Evolutionary conservation across 2,113 vertebrate genomes (phyloP).

Genomic region (Neodon shergylaensis): DNA sequence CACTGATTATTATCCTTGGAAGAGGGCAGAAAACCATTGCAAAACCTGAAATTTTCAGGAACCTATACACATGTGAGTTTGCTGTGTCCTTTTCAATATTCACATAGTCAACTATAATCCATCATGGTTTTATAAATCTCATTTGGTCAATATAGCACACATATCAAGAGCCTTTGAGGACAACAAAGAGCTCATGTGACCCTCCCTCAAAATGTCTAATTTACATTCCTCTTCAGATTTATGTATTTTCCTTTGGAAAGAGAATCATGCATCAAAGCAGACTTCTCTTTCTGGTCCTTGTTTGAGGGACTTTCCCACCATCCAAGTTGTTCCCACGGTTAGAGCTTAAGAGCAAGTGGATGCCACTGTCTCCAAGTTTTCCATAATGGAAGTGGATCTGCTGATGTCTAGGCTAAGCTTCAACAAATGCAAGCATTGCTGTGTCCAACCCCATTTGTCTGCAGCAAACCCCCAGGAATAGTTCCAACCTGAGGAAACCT

Average conservation of each 20-base stretch:
- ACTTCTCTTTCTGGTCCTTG: not conserved
- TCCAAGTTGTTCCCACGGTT: not conserved
- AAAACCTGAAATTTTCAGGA: not conserved
- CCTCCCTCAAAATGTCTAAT: not conserved
- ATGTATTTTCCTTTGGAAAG: not conserved
- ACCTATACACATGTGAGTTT: not conserved
- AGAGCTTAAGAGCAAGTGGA: not conserved
- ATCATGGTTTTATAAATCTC: slow-evolving; percentile 11
- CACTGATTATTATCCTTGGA: not conserved
- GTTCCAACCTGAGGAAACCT: slow-evolving; percentile 23
- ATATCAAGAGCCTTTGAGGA: not conserved
- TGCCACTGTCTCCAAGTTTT: not conserved
- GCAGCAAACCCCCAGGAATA: not conserved
- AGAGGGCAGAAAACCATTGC: not conserved
- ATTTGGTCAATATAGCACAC: not conserved
- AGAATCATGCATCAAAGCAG: not conserved
- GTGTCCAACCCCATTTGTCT: not conserved
- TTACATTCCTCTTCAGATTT: not conserved
- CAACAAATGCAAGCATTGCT: not conserved
- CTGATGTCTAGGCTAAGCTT: not conserved
- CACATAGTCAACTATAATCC: not conserved
- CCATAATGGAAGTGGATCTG: not conserved
- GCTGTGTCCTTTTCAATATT: not conserved
- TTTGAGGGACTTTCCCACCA: not conserved
- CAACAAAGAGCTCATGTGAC: not conserved